Evolutionary conservation across 2,888 invertebrate genomes (phyloP).

Genomic region (Linyphia triangularis): DNA sequence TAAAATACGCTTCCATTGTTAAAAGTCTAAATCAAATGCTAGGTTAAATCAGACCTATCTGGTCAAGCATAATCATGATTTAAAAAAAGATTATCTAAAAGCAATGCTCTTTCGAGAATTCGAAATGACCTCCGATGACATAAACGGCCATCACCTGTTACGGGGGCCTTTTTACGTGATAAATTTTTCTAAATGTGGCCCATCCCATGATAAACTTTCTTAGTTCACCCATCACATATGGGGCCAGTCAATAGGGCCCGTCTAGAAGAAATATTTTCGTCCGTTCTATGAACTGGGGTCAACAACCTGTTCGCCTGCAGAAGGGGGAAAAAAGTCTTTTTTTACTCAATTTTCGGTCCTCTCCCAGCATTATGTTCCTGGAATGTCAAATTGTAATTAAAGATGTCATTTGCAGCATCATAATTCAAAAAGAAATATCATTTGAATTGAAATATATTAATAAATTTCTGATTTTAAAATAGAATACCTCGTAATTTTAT

Average conservation of each 20-base stretch:
- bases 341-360: background rate
- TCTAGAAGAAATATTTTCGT: conserved; percentile 15
- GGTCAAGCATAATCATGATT: too few species aligned
- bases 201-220: conserved; percentile 3
- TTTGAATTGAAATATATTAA: too few species aligned
- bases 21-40: too few species aligned
- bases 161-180: background rate
- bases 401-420: too few species aligned
- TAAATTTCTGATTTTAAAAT: too few species aligned
- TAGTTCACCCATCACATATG: conserved; percentile 2
- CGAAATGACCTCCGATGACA: background rate
- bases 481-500: too few species aligned
- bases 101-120: background rate
- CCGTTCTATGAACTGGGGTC: background rate
- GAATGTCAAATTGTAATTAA: too few species aligned
- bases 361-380: background rate
- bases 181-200: background rate
- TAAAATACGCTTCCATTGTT: too few species aligned
- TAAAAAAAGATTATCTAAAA: too few species aligned
- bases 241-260: conserved; percentile 20
- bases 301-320: background rate
- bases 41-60: too few species aligned
- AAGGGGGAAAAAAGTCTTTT: background rate
- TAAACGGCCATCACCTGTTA: background rate
- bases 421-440: too few species aligned